Base-by-base conservation (phyloP, 2,113 vertebrate species). In the Semnornis frantzii region DNA sequence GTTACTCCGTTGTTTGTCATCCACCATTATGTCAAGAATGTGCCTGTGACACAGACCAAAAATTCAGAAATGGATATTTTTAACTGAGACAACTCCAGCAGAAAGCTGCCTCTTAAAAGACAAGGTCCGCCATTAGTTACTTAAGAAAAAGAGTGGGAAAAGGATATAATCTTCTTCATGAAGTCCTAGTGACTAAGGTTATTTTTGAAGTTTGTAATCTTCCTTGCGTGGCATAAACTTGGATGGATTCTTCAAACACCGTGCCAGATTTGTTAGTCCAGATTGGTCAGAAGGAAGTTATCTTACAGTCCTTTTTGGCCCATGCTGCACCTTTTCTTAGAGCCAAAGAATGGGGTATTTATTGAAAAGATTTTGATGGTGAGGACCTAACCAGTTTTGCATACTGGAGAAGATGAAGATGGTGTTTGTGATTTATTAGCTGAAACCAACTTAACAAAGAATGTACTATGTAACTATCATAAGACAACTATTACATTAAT, bases 281-380 rank as follows among this genome's bases (percentile, higher is more conserved):
- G 12, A 21, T 23, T n/a, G 39, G 11, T 34, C 16, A 15, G 71
- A 37, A 83, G 8, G 37, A 27, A 34, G 34, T 86, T 73, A 94
- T 78, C 74, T 81, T 50, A 23, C 34, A 39, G 30, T 81, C 30
- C 5, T 86, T 81, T 42, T 5, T 42, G 34, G 16, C n/a, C 63
- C 77, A 30, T 82, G 62, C 50, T 87, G 64, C 60, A 81, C 78
- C 50, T 94, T 72, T 94, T 65, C 87, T 68, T 28, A 46, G 30
- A 21, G 31, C 73, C 92, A 92, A 95, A 95, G 69, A 94, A 72
- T 10, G 68, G 33, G 44, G 63, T 76, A 92, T 52, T 82, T 90
- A 21, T 64, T 83, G 64, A 85, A 80, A 92, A 81, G 39, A 72
- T 62, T 33, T 59, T 94, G 66, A 82, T 68, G 17, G 85, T 77